A percentile compares a stretch with the other conserved stretches of the same genome.
phyloP scores from a whole-genome alignment of 1,140 invertebrate species.

The Galendromus occidentalis region DNA sequence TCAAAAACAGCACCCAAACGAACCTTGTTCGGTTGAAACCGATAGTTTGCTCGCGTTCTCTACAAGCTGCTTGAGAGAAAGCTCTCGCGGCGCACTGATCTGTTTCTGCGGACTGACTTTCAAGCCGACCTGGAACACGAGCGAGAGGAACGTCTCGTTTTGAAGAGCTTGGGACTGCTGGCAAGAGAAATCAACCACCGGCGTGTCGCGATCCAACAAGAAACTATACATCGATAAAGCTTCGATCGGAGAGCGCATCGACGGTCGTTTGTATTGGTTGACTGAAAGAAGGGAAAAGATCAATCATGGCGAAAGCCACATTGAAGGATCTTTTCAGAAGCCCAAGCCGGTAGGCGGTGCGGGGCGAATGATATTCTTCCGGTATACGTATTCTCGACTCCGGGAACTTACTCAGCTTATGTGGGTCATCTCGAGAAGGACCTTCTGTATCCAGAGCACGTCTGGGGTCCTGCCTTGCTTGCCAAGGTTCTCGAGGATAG shows the following conservation, averaged over 20 bases:
- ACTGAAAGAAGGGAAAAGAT: not conserved
- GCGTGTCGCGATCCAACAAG: not conserved
- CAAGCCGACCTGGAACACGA: not conserved
- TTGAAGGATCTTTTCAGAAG: too few relatives aligned
- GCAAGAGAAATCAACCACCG: not conserved
- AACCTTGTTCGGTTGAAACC: not conserved
- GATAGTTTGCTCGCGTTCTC: not conserved
- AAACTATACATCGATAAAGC: constrained; percentile 2
- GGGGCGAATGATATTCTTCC: too few relatives aligned
- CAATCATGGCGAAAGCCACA: too few relatives aligned
- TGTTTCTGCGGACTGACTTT: not conserved
- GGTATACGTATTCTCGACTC: too few relatives aligned
- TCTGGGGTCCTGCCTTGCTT: not conserved
- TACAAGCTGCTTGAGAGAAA: not conserved
- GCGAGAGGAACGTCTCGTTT: not conserved
- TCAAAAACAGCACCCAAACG: too few relatives aligned
- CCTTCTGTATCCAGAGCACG: not conserved
- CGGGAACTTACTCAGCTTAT: not conserved
- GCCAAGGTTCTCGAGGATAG: not conserved
- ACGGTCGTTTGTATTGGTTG: not conserved
- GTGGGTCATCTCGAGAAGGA: not conserved
- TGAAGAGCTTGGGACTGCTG: not conserved
- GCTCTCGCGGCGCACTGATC: not conserved
- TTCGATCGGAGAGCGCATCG: not conserved
- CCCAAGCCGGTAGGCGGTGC: too few relatives aligned